Percentiles rank a stretch among this genome's conserved stretches.
Conservation (phyloP, 2,797 vertebrate genomes). For the Rallus crepitans region DNA sequence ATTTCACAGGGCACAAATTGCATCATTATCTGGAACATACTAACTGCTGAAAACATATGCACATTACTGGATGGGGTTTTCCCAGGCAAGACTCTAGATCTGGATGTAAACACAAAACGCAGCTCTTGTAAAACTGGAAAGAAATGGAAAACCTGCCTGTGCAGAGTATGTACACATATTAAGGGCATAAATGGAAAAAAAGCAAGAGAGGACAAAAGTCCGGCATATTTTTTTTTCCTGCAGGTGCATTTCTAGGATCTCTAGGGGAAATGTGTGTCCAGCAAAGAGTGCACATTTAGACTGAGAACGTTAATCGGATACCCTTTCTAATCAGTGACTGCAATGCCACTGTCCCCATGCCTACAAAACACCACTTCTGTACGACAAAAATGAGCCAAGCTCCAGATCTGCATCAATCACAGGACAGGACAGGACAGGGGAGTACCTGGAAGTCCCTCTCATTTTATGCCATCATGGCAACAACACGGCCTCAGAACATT, state of each 20-base stretch:
- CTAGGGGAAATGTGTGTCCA: not conserved
- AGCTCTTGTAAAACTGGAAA: not conserved
- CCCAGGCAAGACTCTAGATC: not conserved
- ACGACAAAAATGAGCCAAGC: not conserved
- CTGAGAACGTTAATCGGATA: not conserved
- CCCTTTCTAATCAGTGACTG: not conserved
- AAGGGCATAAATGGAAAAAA: not conserved
- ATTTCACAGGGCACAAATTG: not conserved
- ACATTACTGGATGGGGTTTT: not conserved
- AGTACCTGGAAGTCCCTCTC: not conserved
- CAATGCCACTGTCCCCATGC: not conserved
- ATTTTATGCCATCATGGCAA: not conserved
- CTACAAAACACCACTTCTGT: not conserved
- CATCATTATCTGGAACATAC: not conserved
- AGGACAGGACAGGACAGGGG: not conserved
- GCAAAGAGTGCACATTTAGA: not conserved
- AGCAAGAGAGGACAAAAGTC: not conserved
- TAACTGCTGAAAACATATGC: not conserved
- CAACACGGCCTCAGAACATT: slow-evolving; percentile 1
- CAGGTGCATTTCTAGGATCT: not conserved
- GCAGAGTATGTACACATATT: not conserved
- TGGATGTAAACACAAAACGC: not conserved
- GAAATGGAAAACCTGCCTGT: not conserved
- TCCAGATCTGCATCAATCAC: not conserved
- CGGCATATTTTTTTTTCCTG: not conserved